These are phyloP conservation scores for Geotrypetes seraphini DNA, from an alignment of 2,797 vertebrate genomes.

Conservation along the genomic window DNA sequence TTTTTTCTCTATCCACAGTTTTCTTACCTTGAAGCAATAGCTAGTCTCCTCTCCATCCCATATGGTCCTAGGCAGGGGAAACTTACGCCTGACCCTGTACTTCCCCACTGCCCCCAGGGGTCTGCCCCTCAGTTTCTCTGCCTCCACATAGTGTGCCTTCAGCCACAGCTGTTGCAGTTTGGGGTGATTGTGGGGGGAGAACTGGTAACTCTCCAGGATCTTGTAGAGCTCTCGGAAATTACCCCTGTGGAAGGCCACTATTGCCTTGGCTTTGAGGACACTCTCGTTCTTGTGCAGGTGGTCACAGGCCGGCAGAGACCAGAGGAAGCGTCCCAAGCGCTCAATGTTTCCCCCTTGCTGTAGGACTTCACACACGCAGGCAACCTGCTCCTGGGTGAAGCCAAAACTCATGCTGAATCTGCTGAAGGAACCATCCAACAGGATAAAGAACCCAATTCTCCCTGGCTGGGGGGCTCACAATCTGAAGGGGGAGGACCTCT, in stretches of 20 bases:
- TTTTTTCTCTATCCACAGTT: conserved; percentile 28
- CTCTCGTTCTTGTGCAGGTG: conserved; percentile 58
- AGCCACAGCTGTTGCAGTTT: conserved; percentile 79
- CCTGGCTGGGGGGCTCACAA: background rate
- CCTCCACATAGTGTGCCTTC: conserved; percentile 71
- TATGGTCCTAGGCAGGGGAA: conserved; percentile 69
- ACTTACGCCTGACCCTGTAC: conserved; percentile 72
- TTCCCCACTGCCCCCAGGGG: conserved; percentile 75
- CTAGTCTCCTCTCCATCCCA: conserved; percentile 79
- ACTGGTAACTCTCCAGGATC: conserved; percentile 67
- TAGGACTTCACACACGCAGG: conserved; percentile 7
- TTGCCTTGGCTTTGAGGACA: conserved; percentile 70
- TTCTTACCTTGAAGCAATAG: conserved; percentile 73
- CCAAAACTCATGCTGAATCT: background rate
- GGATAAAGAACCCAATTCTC: background rate
- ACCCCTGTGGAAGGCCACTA: conserved; percentile 70
- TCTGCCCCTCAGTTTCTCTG: conserved; percentile 69
- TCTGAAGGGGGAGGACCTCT: too few species aligned
- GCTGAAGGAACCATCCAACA: background rate
- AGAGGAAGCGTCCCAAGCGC: conserved; percentile 11
- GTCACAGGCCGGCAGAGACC: conserved; percentile 11
- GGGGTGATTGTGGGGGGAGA: conserved; percentile 68
- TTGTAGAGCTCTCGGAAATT: conserved; percentile 69
- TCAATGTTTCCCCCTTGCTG: conserved; percentile 14
- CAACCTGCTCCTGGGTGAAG: conserved; percentile 20